phyloP scores from a whole-genome alignment of 2,797 vertebrate species.

The Channallabes apus region DNA sequence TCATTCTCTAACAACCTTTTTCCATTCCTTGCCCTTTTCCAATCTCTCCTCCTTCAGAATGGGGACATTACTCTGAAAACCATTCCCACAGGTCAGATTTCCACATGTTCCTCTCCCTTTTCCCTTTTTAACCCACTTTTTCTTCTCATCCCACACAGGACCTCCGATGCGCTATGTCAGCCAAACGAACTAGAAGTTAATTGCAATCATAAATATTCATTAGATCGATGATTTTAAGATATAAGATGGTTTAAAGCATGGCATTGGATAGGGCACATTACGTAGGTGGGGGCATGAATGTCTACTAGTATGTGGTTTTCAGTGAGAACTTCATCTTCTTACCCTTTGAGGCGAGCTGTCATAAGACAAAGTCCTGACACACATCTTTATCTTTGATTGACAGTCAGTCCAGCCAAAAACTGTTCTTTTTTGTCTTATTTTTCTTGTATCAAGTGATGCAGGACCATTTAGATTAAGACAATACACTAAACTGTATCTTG shows the following conservation, averaged over 20 bases:
- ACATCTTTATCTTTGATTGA: neutral
- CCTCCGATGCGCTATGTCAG: neutral
- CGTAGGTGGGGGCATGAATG: neutral
- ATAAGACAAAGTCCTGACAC: neutral
- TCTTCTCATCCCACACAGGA: too few species aligned
- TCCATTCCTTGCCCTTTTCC: neutral
- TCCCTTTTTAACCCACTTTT: neutral
- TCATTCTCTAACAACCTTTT: neutral
- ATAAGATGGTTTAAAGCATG: neutral
- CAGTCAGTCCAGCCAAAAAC: neutral
- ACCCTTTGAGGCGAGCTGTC: neutral
- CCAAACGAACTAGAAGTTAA: neutral
- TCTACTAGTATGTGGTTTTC: neutral
- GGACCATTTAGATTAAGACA: neutral
- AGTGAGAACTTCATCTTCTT: neutral
- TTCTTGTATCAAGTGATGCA: neutral
- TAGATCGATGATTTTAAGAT: too few species aligned
- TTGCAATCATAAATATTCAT: neutral
- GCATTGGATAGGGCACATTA: neutral
- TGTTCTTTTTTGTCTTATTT: neutral
- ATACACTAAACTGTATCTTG: neutral
- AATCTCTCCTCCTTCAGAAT: neutral
- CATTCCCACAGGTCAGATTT: neutral
- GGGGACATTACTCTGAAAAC: neutral
- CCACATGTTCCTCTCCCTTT: neutral